Conservation (phyloP, 1,140 invertebrate species). For the Gerris buenoi region DNA sequence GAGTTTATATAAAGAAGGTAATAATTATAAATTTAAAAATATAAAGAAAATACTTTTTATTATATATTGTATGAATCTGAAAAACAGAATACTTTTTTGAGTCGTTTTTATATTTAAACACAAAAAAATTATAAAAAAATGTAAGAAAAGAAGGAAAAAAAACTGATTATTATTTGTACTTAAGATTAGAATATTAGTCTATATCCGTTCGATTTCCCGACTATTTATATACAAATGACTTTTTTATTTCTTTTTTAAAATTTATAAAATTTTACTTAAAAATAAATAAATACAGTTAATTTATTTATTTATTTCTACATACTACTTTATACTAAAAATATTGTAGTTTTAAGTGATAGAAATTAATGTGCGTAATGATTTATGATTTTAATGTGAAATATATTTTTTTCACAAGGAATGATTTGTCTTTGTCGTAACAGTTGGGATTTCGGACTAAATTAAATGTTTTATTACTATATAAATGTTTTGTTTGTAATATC, state of each 20-base stretch:
- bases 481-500: constrained; percentile 22
- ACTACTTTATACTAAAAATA: constrained; percentile 20
- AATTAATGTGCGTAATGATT: not conserved
- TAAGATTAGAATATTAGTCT: not conserved
- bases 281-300: not conserved
- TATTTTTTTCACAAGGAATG: too few species aligned
- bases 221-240: not conserved
- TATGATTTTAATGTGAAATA: not conserved
- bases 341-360: not conserved
- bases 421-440: too few species aligned
- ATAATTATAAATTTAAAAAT: not conserved
- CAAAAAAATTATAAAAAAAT: not conserved
- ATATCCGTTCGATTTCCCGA: not conserved
- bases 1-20: not conserved
- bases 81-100: too few species aligned
- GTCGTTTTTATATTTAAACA: not conserved
- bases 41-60: not conserved
- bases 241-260: not conserved
- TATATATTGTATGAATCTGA: not conserved
- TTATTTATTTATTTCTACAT: not conserved
- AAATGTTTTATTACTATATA: constrained; percentile 21
- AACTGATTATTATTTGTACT: too few species aligned
- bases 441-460: too few species aligned
- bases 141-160: not conserved
- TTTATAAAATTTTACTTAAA: not conserved